These are phyloP conservation scores for Hylaea fasciaria DNA, from an alignment of 2,888 invertebrate species.

Conservation along the genomic window DNA sequence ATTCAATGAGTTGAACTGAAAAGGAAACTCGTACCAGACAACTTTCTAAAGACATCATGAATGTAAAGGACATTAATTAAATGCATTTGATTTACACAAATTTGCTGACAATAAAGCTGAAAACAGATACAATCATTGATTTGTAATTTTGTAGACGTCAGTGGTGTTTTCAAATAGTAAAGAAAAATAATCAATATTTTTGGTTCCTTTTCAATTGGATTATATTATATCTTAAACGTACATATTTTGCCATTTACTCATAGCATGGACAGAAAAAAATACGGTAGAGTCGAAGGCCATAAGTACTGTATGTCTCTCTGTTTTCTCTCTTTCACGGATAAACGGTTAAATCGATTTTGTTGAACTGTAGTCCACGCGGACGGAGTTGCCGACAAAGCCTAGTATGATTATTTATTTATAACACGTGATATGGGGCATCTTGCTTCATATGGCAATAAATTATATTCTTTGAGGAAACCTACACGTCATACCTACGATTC, in stretches of 20 bases:
- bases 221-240: too few relatives aligned
- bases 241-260: too few relatives aligned
- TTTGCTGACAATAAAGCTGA: background rate
- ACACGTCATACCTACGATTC: too few relatives aligned
- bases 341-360: too few relatives aligned
- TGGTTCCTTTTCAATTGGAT: background rate
- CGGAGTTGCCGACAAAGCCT: too few relatives aligned
- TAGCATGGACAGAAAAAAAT: too few relatives aligned
- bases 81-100: slow-evolving; percentile 23
- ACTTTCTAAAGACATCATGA: slow-evolving; percentile 27
- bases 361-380: too few relatives aligned
- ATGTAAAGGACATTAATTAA: slow-evolving; percentile 22
- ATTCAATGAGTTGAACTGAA: slow-evolving; percentile 23
- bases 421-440: too few relatives aligned
- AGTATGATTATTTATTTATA: too few relatives aligned
- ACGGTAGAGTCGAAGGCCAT: too few relatives aligned
- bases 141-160: background rate
- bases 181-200: background rate
- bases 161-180: background rate
- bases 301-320: too few relatives aligned
- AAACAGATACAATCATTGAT: background rate
- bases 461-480: background rate
- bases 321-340: too few relatives aligned
- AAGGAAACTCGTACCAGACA: slow-evolving; percentile 25
- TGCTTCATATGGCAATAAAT: background rate